These are phyloP conservation scores for Hydrozoanthus tunicans DNA, from an alignment of 64 coral and sea anemone genomes.

Conservation along the genomic window DNA sequence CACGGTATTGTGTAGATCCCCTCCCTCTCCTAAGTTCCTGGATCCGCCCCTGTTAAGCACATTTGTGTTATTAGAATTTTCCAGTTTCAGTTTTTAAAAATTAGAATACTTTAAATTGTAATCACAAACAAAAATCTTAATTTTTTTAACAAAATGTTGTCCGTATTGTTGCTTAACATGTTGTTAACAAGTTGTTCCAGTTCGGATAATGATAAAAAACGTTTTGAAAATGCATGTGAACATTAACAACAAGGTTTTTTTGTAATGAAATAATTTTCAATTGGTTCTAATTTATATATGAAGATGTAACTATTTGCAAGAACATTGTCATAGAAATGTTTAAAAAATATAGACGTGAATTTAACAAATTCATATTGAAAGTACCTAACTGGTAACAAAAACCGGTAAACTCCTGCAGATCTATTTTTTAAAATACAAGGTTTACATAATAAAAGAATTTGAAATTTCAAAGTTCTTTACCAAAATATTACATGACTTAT, in stretches of 20 bases:
- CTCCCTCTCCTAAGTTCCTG: constrained; percentile 5
- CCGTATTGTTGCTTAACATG: neutral
- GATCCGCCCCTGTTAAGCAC: constrained; percentile 9
- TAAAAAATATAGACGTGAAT: constrained; percentile 1
- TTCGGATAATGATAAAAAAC: constrained; percentile 14
- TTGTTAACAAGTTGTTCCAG: constrained; percentile 9
- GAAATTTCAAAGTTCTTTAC: constrained; percentile 16
- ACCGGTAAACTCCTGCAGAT: constrained; percentile 11
- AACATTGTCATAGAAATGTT: constrained; percentile 10
- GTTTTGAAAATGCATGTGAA: constrained; percentile 21
- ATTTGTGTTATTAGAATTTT: constrained; percentile 1
- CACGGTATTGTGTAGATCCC: neutral
- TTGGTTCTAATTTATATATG: constrained; percentile 6
- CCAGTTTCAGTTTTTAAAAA: constrained; percentile 10
- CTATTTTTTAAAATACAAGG: constrained; percentile 32
- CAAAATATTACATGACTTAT: constrained; percentile 31
- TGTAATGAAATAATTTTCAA: neutral
- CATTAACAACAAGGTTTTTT: constrained; percentile 32
- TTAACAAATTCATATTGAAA: constrained; percentile 14
- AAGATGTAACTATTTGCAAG: neutral
- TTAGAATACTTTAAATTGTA: neutral
- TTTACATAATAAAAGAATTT: constrained; percentile 31
- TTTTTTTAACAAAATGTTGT: constrained; percentile 20
- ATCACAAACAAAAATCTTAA: constrained; percentile 30
- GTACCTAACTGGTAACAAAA: constrained; percentile 26